Percentiles rank a stretch among this genome's conserved stretches.
phyloP scores from a whole-genome alignment of 2,797 vertebrate species.

The Vireo griseus region DNA sequence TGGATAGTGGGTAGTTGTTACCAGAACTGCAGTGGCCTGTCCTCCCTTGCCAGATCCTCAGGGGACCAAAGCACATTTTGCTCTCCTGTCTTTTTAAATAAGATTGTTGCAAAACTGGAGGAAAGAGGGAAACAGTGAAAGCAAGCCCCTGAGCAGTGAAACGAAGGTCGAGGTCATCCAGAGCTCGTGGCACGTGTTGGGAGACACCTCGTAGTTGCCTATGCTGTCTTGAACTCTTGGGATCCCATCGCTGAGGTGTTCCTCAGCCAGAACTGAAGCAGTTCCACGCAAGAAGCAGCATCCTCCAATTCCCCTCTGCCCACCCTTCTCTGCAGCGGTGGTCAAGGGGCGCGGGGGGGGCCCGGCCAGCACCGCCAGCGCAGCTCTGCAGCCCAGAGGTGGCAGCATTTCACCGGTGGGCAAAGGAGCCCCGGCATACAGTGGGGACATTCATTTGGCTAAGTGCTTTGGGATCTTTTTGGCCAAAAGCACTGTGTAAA shows the following conservation, averaged over 20 bases:
- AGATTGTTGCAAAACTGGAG: not conserved
- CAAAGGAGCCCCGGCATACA: not conserved
- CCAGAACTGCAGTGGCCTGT: not conserved
- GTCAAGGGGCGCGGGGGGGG: not conserved
- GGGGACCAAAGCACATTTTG: not conserved
- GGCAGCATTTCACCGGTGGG: conserved; percentile 65
- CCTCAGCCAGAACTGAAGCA: not conserved
- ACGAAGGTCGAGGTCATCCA: accelerated
- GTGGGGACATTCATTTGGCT: conserved; percentile 28
- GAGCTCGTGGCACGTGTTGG: accelerated
- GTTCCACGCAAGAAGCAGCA: not conserved
- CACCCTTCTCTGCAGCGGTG: not conserved
- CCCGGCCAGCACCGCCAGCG: not conserved
- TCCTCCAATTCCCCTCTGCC: not conserved
- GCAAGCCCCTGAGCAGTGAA: not conserved
- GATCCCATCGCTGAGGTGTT: not conserved
- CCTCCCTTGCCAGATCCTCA: not conserved
- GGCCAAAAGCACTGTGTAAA: not conserved
- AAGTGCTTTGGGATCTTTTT: conserved; percentile 3
- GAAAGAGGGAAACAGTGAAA: too few relatives aligned
- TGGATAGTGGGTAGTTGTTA: not conserved
- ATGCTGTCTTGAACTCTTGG: accelerated
- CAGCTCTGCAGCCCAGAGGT: conserved; percentile 37
- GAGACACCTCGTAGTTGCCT: not conserved
- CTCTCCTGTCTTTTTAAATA: not conserved